Conservation (phyloP, 1,140 invertebrate genomes). For the Telenomus remus region DNA sequence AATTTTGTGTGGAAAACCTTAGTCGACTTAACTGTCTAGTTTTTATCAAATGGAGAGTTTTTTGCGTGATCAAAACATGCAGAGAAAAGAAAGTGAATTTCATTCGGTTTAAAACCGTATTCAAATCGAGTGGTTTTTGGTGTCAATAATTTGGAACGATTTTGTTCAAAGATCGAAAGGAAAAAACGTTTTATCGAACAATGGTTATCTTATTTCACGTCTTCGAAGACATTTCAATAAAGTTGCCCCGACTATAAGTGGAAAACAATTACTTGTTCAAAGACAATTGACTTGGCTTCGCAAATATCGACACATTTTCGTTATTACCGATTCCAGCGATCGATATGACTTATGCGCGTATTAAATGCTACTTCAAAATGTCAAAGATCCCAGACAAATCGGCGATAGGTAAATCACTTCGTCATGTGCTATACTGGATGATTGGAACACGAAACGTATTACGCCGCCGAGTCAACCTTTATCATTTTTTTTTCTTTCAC, state of each 20-base stretch:
- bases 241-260: background rate
- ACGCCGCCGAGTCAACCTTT: conserved; percentile 48
- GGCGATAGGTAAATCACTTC: conserved; percentile 47
- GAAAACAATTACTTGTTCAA: background rate
- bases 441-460: conserved; percentile 53
- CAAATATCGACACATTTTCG: conserved; percentile 39
- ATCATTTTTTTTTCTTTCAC: conserved; percentile 43
- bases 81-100: too few species aligned
- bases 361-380: conserved; percentile 57
- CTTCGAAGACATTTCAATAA: background rate
- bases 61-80: too few species aligned
- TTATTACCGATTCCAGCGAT: conserved; percentile 46
- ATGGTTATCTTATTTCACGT: too few species aligned
- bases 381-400: conserved; percentile 53
- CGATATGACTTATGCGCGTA: conserved; percentile 54
- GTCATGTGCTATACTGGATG: conserved; percentile 53
- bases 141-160: too few species aligned
- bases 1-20: too few species aligned
- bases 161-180: too few species aligned
- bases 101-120: too few species aligned
- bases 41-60: too few species aligned
- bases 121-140: too few species aligned
- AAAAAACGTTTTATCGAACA: too few species aligned
- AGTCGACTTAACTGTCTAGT: too few species aligned
- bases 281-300: background rate